These are phyloP conservation scores for Channallabes apus DNA, from an alignment of 2,797 vertebrate species.

Conservation along the genomic window DNA sequence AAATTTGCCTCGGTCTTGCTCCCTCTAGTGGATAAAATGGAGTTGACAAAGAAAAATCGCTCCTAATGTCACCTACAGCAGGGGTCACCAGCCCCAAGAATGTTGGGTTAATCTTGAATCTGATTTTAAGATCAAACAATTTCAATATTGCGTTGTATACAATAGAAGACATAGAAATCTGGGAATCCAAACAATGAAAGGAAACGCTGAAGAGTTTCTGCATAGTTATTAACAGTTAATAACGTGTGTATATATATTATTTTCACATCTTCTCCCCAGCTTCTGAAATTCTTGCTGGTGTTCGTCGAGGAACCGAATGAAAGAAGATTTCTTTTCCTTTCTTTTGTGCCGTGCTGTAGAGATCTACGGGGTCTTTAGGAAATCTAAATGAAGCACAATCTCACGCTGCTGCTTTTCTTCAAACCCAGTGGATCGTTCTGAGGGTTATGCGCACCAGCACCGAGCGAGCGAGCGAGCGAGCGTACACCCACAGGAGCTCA, in stretches of 20 bases:
- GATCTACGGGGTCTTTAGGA: no score
- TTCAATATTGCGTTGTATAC: background rate
- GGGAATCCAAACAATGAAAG: background rate
- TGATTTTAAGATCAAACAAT: background rate
- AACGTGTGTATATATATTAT: background rate
- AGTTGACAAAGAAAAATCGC: background rate
- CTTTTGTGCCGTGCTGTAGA: no score
- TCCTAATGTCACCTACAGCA: background rate
- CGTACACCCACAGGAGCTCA: background rate
- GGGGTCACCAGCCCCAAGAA: background rate
- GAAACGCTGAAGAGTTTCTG: background rate
- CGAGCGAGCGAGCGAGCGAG: no score
- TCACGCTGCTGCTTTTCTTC: background rate
- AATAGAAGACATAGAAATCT: background rate
- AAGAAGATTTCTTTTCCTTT: no score
- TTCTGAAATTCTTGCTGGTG: no score
- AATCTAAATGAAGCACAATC: background rate
- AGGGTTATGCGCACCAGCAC: background rate
- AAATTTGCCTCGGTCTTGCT: background rate
- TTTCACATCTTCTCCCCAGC: background rate
- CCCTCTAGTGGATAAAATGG: constrained; percentile 8
- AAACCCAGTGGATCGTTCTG: background rate
- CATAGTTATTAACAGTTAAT: background rate
- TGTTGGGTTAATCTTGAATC: background rate
- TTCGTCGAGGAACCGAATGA: no score